A percentile compares a stretch with the other conserved stretches of the same genome.
phyloP scores from a whole-genome alignment of 92 coral and sea anemone species.

The Phenganax stokvisi region DNA sequence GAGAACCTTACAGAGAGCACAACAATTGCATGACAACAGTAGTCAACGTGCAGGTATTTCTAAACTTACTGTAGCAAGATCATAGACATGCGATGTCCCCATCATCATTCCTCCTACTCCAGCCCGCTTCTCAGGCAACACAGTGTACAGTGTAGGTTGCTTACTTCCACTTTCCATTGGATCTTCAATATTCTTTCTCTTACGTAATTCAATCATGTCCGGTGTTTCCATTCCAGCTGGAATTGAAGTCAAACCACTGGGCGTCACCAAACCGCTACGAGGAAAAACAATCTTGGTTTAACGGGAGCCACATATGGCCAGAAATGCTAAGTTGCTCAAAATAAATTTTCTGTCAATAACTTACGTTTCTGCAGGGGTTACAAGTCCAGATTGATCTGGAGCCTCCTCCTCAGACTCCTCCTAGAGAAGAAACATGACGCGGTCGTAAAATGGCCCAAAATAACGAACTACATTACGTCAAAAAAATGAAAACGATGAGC shows the following conservation, averaged over 20 bases:
- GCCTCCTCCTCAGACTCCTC: slow-evolving; percentile 86
- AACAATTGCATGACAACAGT: too few species aligned
- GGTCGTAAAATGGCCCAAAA: neutral
- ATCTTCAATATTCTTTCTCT: slow-evolving; percentile 90
- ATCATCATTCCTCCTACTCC: slow-evolving; percentile 92
- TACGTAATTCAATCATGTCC: slow-evolving; percentile 96
- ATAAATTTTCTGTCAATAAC: slow-evolving; percentile 11
- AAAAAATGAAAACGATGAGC: neutral
- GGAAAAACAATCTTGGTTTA: neutral
- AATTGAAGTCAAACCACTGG: slow-evolving; percentile 95
- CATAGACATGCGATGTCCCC: slow-evolving; percentile 99
- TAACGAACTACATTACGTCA: neutral
- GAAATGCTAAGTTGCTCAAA: neutral
- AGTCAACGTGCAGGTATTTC: neutral
- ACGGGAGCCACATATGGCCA: neutral
- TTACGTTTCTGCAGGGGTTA: slow-evolving; percentile 98
- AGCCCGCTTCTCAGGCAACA: slow-evolving; percentile 85
- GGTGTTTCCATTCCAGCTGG: slow-evolving; percentile 99
- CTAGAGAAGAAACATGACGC: slow-evolving; percentile 18
- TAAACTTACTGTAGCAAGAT: slow-evolving; percentile 59
- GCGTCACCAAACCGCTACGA: slow-evolving; percentile 84
- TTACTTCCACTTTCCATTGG: slow-evolving; percentile 95
- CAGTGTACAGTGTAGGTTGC: slow-evolving; percentile 89
- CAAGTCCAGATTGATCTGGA: slow-evolving; percentile 88
- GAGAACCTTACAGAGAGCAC: too few species aligned